Evolutionary conservation across 2,113 vertebrate genomes (phyloP).

Genomic region (Phoxinus phoxinus): DNA sequence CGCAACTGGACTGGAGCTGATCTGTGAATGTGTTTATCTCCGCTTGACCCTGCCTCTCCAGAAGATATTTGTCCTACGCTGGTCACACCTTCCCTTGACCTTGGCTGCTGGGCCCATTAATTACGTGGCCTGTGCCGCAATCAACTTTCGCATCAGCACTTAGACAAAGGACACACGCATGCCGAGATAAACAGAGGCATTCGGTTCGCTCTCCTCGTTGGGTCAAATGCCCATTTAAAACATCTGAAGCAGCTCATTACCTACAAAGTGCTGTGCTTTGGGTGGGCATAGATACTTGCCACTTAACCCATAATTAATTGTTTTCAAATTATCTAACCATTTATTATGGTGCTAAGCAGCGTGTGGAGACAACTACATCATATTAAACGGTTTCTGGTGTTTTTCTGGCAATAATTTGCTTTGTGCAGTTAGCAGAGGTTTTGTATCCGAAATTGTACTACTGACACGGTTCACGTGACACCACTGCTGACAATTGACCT

Average conservation of each 20-base stretch:
- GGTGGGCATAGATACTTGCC: slow-evolving; percentile 18
- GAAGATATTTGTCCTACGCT: slow-evolving; percentile 48
- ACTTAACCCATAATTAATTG: slow-evolving; percentile 19
- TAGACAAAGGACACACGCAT: slow-evolving; percentile 34
- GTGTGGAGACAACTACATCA: background rate
- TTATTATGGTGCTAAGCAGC: slow-evolving; percentile 2
- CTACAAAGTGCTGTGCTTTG: slow-evolving; percentile 8
- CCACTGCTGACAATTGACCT: too few species aligned
- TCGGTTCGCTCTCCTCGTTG: background rate
- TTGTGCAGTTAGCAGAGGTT: background rate
- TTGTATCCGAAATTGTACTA: background rate
- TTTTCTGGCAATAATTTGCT: background rate
- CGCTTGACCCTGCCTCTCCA: background rate
- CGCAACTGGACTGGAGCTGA: slow-evolving; percentile 20
- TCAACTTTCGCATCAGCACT: slow-evolving; percentile 37
- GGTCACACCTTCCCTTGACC: slow-evolving; percentile 45
- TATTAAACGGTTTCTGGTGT: background rate
- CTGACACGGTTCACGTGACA: too few species aligned
- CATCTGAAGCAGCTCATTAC: slow-evolving; percentile 37
- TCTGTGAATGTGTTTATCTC: slow-evolving; percentile 44
- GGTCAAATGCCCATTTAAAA: slow-evolving; percentile 41
- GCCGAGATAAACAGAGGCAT: slow-evolving; percentile 44
- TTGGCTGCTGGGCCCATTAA: slow-evolving; percentile 53
- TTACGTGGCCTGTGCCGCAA: slow-evolving; percentile 13
- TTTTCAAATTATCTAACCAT: background rate